Base-by-base conservation (phyloP, 2,888 invertebrate genomes). In the Drosophila affinis region DNA sequence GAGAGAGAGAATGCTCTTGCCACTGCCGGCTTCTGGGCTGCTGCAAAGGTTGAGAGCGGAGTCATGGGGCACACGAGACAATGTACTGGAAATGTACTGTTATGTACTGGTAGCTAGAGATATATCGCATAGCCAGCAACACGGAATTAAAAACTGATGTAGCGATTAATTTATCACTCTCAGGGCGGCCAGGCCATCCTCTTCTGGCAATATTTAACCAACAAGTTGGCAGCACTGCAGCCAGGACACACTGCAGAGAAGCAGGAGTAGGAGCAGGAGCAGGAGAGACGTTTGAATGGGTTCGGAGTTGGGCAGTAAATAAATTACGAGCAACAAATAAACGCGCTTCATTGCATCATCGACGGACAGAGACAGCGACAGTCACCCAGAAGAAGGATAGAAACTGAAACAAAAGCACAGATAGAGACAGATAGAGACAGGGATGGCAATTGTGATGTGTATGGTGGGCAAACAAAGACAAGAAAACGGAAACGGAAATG, bases 121-220 rank as follows among this genome's bases (percentile, higher is more conserved):
- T 89, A 90, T 88, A 90, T 89, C 85, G 89, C 39, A 39, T 39
- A 39, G 77, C 78, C 79, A 77, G 84, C 75, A 90, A 90, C 88
- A 89, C 86, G 84, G 91, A 90, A 91, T 91, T 90, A 90, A 90
- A 90, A 90, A 90, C 91, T 90, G 91, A 91, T 91, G 90, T 89
- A 91, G 89, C 90, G 91, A 90, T 90, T 91, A 91, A 90, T 90
- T 91, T 90, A 91, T 90, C 91, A 90, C 89, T 91, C 88, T 80
- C 78, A 84, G 78, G 78, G 79, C 75, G 79, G 62, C 68, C 24
- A 4, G 78, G 72, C 72, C 81, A 68, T 76, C 70, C 70, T 10
- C 84, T 78, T 72, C 62, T 71, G 72, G 76, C 84, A 78, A 81
- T 87, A 81, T 89, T 78, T 80, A 81, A 88, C 79, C 78, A 89